Conservation (phyloP, 2,113 vertebrate genomes). For the Neolamprologus devosi region DNA sequence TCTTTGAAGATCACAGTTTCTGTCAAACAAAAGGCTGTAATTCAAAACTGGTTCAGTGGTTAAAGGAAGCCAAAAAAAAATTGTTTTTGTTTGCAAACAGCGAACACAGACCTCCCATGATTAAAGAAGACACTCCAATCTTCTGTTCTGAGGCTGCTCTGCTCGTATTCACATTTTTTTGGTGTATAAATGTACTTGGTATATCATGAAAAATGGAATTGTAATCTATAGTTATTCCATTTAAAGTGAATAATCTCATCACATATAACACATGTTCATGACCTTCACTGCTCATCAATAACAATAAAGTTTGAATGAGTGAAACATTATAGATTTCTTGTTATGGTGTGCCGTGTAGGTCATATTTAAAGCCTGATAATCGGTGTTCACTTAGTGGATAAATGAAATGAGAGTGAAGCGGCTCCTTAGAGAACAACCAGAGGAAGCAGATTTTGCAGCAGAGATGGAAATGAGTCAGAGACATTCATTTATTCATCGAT, state of each 20-base stretch:
- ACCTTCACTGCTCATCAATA: background rate
- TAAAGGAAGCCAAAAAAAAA: background rate
- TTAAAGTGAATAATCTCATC: background rate
- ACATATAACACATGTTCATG: background rate
- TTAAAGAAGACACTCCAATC: background rate
- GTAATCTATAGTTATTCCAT: background rate
- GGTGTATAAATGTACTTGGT: background rate
- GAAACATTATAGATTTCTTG: background rate
- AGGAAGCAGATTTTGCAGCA: background rate
- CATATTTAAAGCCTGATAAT: background rate
- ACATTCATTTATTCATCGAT: conserved; percentile 26
- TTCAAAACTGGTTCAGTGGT: background rate
- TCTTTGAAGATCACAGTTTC: background rate
- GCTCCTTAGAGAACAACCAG: conserved; percentile 8
- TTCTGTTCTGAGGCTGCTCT: background rate
- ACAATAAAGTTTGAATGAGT: background rate
- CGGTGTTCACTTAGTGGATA: background rate
- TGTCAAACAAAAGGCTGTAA: background rate
- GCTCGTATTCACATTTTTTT: background rate
- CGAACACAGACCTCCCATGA: background rate
- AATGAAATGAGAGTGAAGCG: background rate
- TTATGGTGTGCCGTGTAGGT: background rate
- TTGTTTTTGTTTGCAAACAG: background rate
- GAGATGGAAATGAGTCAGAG: conserved; percentile 16
- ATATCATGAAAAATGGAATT: background rate